These are phyloP conservation scores for Chrysochloris asiatica DNA, from an alignment of 2,113 vertebrate genomes.

Conservation along the genomic window DNA sequence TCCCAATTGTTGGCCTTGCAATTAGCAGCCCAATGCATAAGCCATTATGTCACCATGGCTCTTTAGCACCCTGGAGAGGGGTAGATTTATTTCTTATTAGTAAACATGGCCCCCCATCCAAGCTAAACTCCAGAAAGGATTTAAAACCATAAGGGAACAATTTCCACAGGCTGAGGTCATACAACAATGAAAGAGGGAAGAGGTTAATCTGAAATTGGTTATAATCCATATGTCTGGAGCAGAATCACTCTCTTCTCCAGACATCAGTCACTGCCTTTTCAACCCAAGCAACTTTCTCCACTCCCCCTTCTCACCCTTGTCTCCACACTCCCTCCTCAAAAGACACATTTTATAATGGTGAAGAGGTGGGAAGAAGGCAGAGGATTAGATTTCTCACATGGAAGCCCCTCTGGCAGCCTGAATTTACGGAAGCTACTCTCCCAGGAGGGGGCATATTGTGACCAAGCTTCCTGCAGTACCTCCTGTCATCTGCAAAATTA, in stretches of 20 bases:
- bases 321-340: not conserved
- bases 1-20: too few relatives aligned
- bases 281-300: slow-evolving; percentile 35
- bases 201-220: slow-evolving; percentile 64
- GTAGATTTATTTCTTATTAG: slow-evolving; percentile 27
- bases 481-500: slow-evolving; percentile 79
- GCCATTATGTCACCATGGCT: too few relatives aligned
- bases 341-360: slow-evolving; percentile 25
- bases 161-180: slow-evolving; percentile 60
- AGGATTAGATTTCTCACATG: slow-evolving; percentile 49
- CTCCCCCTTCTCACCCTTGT: not conserved
- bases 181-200: slow-evolving; percentile 68
- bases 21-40: too few relatives aligned
- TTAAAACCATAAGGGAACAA: slow-evolving; percentile 43
- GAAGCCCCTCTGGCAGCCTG: slow-evolving; percentile 53
- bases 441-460: slow-evolving; percentile 70
- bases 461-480: slow-evolving; percentile 62
- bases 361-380: not conserved
- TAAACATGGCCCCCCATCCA: slow-evolving; percentile 6
- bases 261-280: slow-evolving; percentile 40
- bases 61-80: not conserved
- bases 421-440: slow-evolving; percentile 63
- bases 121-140: slow-evolving; percentile 13
- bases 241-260: not conserved
- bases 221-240: slow-evolving; percentile 54